Base-by-base conservation (phyloP, 2,888 invertebrate genomes). In the Lycaena phlaeas region DNA sequence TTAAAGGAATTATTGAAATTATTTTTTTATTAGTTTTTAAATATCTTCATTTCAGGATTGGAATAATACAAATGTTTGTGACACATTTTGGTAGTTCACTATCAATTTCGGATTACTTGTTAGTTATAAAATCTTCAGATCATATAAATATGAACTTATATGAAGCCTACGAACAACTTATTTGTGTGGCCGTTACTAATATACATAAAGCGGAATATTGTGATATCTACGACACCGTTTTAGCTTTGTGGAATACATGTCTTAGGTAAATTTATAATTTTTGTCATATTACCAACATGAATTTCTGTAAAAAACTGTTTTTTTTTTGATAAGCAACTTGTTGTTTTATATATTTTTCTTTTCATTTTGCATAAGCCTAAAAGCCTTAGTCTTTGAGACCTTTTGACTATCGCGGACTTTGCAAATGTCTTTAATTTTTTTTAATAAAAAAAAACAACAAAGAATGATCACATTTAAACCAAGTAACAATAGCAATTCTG, bases 231-330 rank as follows among this genome's bases (percentile, higher is more conserved):
- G 41, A 49, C 12, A 25, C 36, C 31, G 29, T 46, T 28, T 18
- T 50, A 10, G 59, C 60, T 1, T 46, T 85, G 2, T 85, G 82
- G 82, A 81, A 73, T 53, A 62, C 70, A 4, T 75, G 74, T 56
- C 66, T 81, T 6, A 74, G 84, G 85, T 79, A 56, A 59, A 5
- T 15, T 27, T 12, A 17, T 25, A 39, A 9, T 38, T 27, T n/a
- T 29, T 29, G 14, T 2, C 10, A 17, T 36, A 22, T 14, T 27
- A 27, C 18, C 4, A 18, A 6, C 18, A 18, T 18, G n/a, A n/a
- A n/a, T n/a, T n/a, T n/a, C n/a, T n/a, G 3, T 18, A 18, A 18
- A 18, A 18, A 18, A 6, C n/a, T n/a, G n/a, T n/a, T n/a, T n/a
- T n/a, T n/a, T n/a, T n/a, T n/a, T n/a, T n/a, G n/a, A n/a, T n/a